These are phyloP conservation scores for Podarcis muralis DNA, from an alignment of 2,113 vertebrate species.

Conservation along the genomic window DNA sequence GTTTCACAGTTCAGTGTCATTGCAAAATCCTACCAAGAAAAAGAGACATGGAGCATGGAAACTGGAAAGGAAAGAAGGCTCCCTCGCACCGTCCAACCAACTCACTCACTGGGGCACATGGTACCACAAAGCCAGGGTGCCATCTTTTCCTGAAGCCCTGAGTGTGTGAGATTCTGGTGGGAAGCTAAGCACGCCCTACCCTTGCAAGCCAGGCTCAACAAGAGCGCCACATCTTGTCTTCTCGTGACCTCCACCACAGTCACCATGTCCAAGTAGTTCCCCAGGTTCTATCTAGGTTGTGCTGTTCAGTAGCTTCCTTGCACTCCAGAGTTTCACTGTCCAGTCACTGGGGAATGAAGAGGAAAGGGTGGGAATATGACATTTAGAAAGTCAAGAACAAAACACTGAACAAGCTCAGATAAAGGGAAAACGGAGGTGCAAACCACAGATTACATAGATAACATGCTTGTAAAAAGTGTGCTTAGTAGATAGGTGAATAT, in stretches of 20 bases:
- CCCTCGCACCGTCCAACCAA: constrained; percentile 14
- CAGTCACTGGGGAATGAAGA: constrained; percentile 82
- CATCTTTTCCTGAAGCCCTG: background rate
- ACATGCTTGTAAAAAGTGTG: background rate
- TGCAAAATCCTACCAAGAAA: background rate
- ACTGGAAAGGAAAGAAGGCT: background rate
- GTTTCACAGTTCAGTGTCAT: background rate
- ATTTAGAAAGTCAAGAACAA: background rate
- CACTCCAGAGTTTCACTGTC: constrained; percentile 93
- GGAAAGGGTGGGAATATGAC: constrained; percentile 45
- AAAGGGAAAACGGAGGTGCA: background rate
- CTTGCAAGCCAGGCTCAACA: background rate
- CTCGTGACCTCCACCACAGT: background rate
- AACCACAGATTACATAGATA: background rate
- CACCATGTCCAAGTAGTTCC: constrained; percentile 2
- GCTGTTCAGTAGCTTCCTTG: constrained; percentile 67
- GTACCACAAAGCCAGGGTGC: background rate
- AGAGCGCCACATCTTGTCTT: background rate
- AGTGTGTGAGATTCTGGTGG: constrained; percentile 27
- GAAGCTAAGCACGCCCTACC: constrained; percentile 1
- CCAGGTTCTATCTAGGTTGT: constrained; percentile 69
- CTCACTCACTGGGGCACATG: constrained; percentile 12
- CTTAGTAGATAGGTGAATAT: background rate
- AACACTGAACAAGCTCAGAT: fast-evolving
- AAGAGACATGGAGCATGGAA: constrained; percentile 15